Base-by-base conservation (phyloP, 2,113 vertebrate genomes). In the Aspiorhynchus laticeps region DNA sequence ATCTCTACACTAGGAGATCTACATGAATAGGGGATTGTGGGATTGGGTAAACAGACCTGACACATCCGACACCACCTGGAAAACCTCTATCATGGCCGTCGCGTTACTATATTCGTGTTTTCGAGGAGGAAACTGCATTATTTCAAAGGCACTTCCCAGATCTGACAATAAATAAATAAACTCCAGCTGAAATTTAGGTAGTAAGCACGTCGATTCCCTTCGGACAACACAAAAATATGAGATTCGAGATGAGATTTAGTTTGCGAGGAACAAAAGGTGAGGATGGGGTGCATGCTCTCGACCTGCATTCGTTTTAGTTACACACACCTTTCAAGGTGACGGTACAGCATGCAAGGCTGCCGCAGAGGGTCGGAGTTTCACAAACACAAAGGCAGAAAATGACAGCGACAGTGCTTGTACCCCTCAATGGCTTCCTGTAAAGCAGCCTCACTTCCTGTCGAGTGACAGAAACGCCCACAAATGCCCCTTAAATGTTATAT, bases 71-170 rank as follows among this genome's bases (percentile, higher is more conserved):
- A 67, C 61, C 41, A 63, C 77, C 89, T 80, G 80, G 61, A 83
- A 83, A 76, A 56, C 43, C 81, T 78, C 28, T 46, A 24, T 46
- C 33, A 14, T 5, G 4, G 28, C 59, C 31, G 43, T 75, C 33
- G 26, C 48, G 1, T 85, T 17, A 51, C 74, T 69, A 67, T 85
- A 74, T 65, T 80, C 14, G 17, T 77, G n/a, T 53, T 76, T 56
- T 85, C 53, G 48, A 83, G 56, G 53, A 86, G 85, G 87, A 90
- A 91, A 87, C 90, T 89, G 87, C 88, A 92, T 92, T 90, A 76
- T 88, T 92, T 90, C 83, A 92, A 94, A 95, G 93, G 94, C 94
- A 95, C 94, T 94, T 94, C 92, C 94, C 93, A 92, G 92, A 91
- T 91, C 88, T 85, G 74, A 89, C 90, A 92, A 93, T 91, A 90